Evolutionary conservation across 2,113 vertebrate genomes (phyloP).

Genomic region (Myotis davidii): DNA sequence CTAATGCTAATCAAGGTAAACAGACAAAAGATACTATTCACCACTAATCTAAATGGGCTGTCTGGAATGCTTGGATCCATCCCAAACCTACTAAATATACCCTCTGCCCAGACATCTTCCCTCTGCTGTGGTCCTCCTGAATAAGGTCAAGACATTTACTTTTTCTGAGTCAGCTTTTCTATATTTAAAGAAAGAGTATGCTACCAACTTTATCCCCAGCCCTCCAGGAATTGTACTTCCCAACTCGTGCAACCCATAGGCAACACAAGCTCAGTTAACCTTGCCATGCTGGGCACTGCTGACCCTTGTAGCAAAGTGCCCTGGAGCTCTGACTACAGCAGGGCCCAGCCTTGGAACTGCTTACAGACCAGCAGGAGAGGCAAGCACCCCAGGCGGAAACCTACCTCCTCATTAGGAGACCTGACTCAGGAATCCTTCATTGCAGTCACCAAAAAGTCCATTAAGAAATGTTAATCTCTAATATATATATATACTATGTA

Average conservation of each 20-base stretch:
- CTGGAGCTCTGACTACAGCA: background rate
- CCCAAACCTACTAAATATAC: slow-evolving; percentile 31
- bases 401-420: background rate
- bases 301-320: background rate
- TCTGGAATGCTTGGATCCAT: background rate
- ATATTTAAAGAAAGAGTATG: slow-evolving; percentile 45
- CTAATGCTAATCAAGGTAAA: slow-evolving; percentile 47
- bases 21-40: background rate
- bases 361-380: background rate
- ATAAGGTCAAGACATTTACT: slow-evolving; percentile 21
- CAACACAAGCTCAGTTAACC: background rate
- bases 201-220: background rate
- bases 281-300: background rate
- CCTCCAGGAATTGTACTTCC: slow-evolving; percentile 29
- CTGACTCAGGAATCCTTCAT: background rate
- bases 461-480: background rate
- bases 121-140: background rate
- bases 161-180: slow-evolving; percentile 19
- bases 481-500: background rate
- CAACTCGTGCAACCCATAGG: background rate
- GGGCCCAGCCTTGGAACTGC: background rate
- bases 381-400: background rate
- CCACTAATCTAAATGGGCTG: background rate
- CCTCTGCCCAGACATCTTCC: background rate
- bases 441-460: background rate